phyloP scores from a whole-genome alignment of 1,140 invertebrate genomes.

The Brachionus calyciflorus region DNA sequence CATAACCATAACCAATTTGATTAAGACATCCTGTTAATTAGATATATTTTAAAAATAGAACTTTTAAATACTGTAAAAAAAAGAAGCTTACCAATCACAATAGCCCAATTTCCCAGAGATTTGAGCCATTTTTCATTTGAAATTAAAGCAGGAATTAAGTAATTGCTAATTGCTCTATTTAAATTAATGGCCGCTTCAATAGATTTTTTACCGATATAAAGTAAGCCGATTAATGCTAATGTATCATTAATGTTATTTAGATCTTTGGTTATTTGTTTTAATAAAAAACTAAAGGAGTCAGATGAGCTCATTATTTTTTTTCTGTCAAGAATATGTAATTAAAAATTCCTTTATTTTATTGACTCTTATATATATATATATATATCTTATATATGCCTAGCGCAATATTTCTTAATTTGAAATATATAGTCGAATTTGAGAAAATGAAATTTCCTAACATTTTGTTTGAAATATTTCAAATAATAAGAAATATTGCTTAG shows the following conservation, averaged over 20 bases:
- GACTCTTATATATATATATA: no score
- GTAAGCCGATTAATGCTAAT: constrained; percentile 25
- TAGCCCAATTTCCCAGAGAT: constrained; percentile 39
- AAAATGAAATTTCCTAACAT: constrained; percentile 22
- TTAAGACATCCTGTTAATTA: constrained; percentile 6
- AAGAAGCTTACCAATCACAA: background rate
- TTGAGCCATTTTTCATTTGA: constrained; percentile 38
- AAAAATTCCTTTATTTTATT: no score
- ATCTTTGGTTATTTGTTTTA: background rate
- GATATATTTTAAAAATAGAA: background rate
- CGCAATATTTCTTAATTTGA: background rate
- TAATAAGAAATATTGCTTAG: no score
- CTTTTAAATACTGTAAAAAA: no score
- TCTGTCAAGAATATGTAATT: no score
- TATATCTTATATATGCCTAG: no score
- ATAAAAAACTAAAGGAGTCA: constrained; percentile 25
- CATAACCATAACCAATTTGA: constrained; percentile 38
- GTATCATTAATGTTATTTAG: constrained; percentile 11
- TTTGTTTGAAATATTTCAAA: constrained; percentile 31
- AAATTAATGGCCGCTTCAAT: background rate
- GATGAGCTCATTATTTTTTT: constrained; percentile 5
- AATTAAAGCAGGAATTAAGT: background rate
- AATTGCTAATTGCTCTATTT: background rate
- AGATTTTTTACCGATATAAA: constrained; percentile 10
- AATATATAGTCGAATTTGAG: no score